Conservation (phyloP, 2,797 vertebrate species). For the Petrocephalus sullivani region DNA sequence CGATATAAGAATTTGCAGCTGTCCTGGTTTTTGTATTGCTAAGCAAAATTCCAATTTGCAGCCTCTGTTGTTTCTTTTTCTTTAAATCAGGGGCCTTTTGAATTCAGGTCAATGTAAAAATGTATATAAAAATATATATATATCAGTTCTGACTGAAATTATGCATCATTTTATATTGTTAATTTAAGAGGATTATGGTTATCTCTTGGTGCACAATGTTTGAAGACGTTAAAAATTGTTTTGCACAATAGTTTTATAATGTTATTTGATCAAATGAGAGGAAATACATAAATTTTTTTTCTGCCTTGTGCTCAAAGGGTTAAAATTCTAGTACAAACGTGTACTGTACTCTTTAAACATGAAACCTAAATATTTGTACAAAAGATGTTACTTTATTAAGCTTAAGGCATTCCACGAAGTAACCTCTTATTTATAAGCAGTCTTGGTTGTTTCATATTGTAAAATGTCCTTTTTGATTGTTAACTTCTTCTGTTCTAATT, state of each 20-base stretch:
- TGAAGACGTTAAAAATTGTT: conserved; percentile 74
- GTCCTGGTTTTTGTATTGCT: conserved; percentile 48
- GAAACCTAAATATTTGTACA: conserved; percentile 90
- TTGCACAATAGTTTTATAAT: conserved; percentile 90
- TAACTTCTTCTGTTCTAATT: conserved; percentile 74
- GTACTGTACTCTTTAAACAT: conserved; percentile 82
- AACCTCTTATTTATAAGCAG: conserved; percentile 91
- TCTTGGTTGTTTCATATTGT: conserved; percentile 85
- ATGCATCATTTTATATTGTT: conserved; percentile 76
- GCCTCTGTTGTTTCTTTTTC: conserved; percentile 54
- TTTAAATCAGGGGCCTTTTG: conserved; percentile 54
- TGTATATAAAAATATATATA: conserved; percentile 54
- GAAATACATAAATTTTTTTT: conserved; percentile 55
- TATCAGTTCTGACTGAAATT: conserved; percentile 66
- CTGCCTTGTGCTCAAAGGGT: conserved; percentile 96
- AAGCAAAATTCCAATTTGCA: conserved; percentile 55
- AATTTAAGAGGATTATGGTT: conserved; percentile 72
- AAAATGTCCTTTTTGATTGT: conserved; percentile 80
- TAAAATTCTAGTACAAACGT: conserved; percentile 81
- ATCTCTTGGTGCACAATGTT: conserved; percentile 71
- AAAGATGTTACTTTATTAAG: conserved; percentile 91
- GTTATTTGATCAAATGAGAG: conserved; percentile 78
- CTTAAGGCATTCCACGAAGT: conserved; percentile 82
- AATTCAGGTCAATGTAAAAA: conserved; percentile 67
- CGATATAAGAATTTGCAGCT: background rate